Conservation (phyloP, 2,888 invertebrate species). For the Eurois occulta region DNA sequence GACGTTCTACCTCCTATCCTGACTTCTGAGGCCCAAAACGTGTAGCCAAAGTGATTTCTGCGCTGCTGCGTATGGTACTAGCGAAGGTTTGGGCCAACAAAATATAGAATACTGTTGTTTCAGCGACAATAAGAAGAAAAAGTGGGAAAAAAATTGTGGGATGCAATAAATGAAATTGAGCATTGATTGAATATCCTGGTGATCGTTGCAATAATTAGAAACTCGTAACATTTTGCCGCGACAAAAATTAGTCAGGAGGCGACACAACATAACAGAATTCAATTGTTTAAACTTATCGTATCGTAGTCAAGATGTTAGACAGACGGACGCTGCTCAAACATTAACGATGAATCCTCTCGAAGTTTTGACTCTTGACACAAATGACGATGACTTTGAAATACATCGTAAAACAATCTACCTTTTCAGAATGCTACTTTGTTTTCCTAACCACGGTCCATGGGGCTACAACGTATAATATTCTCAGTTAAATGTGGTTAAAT, state of each 20-base stretch:
- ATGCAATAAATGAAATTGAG: neutral
- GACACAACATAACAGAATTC: neutral
- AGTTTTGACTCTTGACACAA: neutral
- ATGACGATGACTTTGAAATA: slow-evolving; percentile 2
- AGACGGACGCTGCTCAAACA: neutral
- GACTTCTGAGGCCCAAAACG: neutral
- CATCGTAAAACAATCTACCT: neutral
- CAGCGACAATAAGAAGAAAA: neutral
- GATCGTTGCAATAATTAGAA: neutral
- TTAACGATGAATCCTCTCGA: neutral
- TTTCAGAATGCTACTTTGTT: slow-evolving; percentile 10
- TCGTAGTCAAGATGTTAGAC: neutral
- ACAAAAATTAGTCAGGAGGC: neutral
- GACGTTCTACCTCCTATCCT: neutral
- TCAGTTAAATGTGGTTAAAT: slow-evolving; percentile 18
- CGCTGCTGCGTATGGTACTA: neutral
- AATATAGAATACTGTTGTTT: neutral
- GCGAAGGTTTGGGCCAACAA: neutral
- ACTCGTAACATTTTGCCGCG: neutral
- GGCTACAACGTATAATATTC: neutral
- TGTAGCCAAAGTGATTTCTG: neutral
- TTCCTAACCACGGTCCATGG: neutral
- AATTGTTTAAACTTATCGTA: neutral
- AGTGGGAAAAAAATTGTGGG: neutral
- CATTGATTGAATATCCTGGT: neutral